Evolutionary conservation across 2,797 vertebrate species (phyloP).

Genomic region (Malurus splendens): DNA sequence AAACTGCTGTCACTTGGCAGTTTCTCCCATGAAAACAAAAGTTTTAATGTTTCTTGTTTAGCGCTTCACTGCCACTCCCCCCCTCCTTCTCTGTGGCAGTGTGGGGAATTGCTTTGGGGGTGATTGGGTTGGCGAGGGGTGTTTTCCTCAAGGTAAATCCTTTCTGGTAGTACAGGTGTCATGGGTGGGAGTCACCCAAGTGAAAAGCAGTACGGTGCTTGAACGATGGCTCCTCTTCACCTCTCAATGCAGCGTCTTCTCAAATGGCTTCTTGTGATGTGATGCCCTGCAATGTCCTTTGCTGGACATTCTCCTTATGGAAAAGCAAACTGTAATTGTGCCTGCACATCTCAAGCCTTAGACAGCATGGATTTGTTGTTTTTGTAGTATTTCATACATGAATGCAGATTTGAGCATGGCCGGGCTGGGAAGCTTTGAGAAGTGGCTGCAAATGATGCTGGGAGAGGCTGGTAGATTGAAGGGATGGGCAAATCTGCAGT

Average conservation of each 20-base stretch:
- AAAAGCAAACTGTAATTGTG: slow-evolving; percentile 44
- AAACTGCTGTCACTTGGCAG: slow-evolving; percentile 68
- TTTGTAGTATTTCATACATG: slow-evolving; percentile 22
- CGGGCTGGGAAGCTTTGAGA: not conserved
- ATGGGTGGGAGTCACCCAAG: not conserved
- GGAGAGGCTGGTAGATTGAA: slow-evolving; percentile 39
- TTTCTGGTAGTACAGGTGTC: not conserved
- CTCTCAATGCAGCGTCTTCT: slow-evolving; percentile 50
- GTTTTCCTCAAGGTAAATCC: not conserved
- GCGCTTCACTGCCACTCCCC: not conserved
- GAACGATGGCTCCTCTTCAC: slow-evolving; percentile 35
- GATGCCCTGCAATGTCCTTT: slow-evolving; percentile 47
- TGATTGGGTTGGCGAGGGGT: rapidly evolving
- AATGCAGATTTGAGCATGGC: slow-evolving; percentile 32
- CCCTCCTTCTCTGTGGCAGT: rapidly evolving
- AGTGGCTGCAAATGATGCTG: slow-evolving; percentile 48
- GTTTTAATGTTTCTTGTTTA: slow-evolving; percentile 47
- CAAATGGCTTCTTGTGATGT: slow-evolving; percentile 51
- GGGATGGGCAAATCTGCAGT: not conserved
- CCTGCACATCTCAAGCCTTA: not conserved
- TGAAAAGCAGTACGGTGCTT: not conserved
- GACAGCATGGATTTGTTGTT: not conserved
- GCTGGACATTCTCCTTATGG: slow-evolving; percentile 48
- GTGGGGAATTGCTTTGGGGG: not conserved
- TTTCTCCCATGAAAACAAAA: slow-evolving; percentile 46